Base-by-base conservation (phyloP, 2,888 invertebrate species). In the Scaptodrosophila latifasciaeformis region DNA sequence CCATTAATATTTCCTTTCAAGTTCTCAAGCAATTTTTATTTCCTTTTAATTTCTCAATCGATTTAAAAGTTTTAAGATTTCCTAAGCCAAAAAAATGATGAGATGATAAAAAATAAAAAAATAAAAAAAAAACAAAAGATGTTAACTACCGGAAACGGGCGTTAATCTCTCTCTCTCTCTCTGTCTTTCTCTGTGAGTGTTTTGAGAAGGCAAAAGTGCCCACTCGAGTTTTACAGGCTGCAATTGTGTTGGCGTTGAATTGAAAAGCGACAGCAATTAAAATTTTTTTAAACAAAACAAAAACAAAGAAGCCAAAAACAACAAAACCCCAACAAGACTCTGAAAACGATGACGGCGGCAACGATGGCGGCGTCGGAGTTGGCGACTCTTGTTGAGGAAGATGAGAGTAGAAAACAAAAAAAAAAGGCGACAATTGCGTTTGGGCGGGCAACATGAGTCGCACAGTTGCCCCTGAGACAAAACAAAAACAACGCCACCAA, bases 361-460 rank as follows among this genome's bases (percentile, higher is more conserved):
- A 42, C 44, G 44, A 10, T 27, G 27, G 29, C 15, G 18, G 24
- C 37, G 12, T 13, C 24, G 9, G 48, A 7, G 4, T 13, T 12
- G 12, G 24, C 10, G 21, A 27, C 37, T 48, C 13, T 37, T 17
- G 48, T n/a, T 48, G 39, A 48, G 12, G 24, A 31, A n/a, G 49
- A n/a, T n/a, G n/a, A n/a, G n/a, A n/a, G n/a, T n/a, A n/a, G n/a
- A n/a, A n/a, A n/a, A n/a, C n/a, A n/a, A n/a, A n/a, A n/a, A n/a
- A n/a, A n/a, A n/a, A n/a, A 44, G 52, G 60, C 77, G 77, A 69
- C 72, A 72, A 62, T 74, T 72, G 74, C 70, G 74, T 72, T 65
- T 62, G 76, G 70, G 71, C 68, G 74, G 58, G 60, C 57, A 63
- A 51, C 50, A 34, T 17, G n/a, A 18, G 45, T 52, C 9, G 43